Conservation (phyloP, 2,888 invertebrate genomes). For the Archaeoteleia sp. region DNA sequence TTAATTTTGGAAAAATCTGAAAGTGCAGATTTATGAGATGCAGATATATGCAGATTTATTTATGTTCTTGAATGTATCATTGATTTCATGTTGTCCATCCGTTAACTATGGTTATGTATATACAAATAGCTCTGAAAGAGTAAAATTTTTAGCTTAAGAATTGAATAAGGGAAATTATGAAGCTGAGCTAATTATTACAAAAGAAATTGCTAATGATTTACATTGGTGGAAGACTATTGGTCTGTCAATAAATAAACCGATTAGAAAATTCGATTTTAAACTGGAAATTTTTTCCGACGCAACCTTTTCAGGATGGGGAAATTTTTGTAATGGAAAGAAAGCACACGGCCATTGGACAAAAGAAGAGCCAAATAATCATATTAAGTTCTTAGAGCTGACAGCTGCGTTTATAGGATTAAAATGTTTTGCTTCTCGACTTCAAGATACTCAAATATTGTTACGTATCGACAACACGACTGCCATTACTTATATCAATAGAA, state of each 20-base stretch:
- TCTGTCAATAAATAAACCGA: background rate
- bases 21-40: too few species aligned
- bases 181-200: too few species aligned
- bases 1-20: background rate
- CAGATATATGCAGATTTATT: too few species aligned
- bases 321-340: background rate
- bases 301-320: conserved; percentile 13
- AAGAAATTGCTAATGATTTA: background rate
- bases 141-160: conserved; percentile 22
- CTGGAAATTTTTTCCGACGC: conserved; percentile 21
- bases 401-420: conserved; percentile 12
- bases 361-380: background rate
- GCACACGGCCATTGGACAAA: conserved; percentile 12
- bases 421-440: conserved; percentile 3
- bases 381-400: background rate
- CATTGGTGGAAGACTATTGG: conserved; percentile 9
- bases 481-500: conserved; percentile 23
- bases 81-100: too few species aligned
- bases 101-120: too few species aligned
- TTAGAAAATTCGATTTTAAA: background rate
- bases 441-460: background rate
- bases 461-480: conserved; percentile 17
- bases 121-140: conserved; percentile 23
- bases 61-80: too few species aligned
- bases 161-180: background rate